phyloP scores from a whole-genome alignment of 1,140 invertebrate genomes.

The Drosophila repleta region DNA sequence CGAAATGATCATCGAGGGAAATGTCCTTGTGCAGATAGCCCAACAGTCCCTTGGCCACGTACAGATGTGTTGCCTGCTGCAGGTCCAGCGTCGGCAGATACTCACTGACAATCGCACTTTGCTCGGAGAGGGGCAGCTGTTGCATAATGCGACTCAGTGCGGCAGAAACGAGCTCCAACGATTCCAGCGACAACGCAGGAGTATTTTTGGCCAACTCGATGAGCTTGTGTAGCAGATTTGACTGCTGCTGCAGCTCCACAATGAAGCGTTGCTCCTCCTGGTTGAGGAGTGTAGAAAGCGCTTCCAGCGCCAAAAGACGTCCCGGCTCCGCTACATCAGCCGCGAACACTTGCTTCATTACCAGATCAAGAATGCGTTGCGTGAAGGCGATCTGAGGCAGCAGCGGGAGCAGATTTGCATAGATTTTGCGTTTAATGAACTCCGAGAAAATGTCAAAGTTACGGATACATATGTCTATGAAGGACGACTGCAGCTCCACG shows the following conservation, averaged over 20 bases:
- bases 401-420: slow-evolving; percentile 62
- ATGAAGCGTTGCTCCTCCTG: slow-evolving; percentile 65
- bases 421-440: slow-evolving; percentile 74
- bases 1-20: slow-evolving; percentile 75
- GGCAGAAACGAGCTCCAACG: slow-evolving; percentile 57
- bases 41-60: slow-evolving; percentile 72
- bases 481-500: slow-evolving; percentile 72
- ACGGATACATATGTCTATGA: slow-evolving; percentile 63
- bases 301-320: slow-evolving; percentile 61
- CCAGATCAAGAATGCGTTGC: slow-evolving; percentile 66
- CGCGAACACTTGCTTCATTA: slow-evolving; percentile 62
- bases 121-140: slow-evolving; percentile 67
- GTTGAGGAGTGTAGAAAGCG: slow-evolving; percentile 56
- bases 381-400: slow-evolving; percentile 73
- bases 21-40: slow-evolving; percentile 74
- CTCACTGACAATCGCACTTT: slow-evolving; percentile 70
- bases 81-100: slow-evolving; percentile 70
- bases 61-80: slow-evolving; percentile 63
- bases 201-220: slow-evolving; percentile 56
- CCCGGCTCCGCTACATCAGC: slow-evolving; percentile 27
- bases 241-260: slow-evolving; percentile 71
- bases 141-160: slow-evolving; percentile 66
- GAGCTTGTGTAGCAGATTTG: slow-evolving; percentile 65
- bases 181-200: slow-evolving; percentile 30
- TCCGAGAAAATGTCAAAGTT: slow-evolving; percentile 71